Evolutionary conservation across 2,113 vertebrate species (phyloP).

Genomic region (Dendropsophus ebraccatus): DNA sequence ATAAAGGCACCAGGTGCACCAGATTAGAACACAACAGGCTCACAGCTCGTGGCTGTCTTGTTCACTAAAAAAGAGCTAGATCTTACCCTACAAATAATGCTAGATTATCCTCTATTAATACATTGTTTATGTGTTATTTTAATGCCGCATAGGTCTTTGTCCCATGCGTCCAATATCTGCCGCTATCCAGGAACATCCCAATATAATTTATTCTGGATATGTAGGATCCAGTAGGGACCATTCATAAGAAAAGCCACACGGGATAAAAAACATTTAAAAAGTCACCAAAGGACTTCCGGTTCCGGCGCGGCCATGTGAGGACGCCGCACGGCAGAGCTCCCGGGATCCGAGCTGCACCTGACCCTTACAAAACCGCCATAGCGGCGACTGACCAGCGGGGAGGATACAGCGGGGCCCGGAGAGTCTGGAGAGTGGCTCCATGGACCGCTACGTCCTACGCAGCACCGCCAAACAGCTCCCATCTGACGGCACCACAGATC

Average conservation of each 20-base stretch:
- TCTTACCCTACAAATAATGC: not conserved
- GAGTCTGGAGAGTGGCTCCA: no score
- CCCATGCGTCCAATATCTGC: not conserved
- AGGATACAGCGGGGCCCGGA: no score
- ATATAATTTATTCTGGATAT: slow-evolving; percentile 4
- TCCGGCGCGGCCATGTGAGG: no score
- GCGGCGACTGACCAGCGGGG: no score
- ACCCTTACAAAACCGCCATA: no score
- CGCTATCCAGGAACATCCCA: not conserved
- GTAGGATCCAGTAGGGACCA: not conserved
- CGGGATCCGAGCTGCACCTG: no score
- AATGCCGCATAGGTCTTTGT: not conserved
- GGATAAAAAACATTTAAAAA: slow-evolving; percentile 1
- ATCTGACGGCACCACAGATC: no score
- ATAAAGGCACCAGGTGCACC: slow-evolving; percentile 49
- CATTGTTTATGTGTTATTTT: not conserved
- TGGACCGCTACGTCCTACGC: no score
- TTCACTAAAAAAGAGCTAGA: not conserved
- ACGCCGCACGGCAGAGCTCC: no score
- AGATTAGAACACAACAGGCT: slow-evolving; percentile 45
- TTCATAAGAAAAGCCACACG: not conserved
- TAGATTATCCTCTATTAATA: not conserved
- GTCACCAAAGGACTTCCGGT: not conserved
- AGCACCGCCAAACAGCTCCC: no score
- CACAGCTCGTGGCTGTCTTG: not conserved